These are phyloP conservation scores for Lamprotornis superbus DNA, from an alignment of 2,113 vertebrate species.

Conservation along the genomic window DNA sequence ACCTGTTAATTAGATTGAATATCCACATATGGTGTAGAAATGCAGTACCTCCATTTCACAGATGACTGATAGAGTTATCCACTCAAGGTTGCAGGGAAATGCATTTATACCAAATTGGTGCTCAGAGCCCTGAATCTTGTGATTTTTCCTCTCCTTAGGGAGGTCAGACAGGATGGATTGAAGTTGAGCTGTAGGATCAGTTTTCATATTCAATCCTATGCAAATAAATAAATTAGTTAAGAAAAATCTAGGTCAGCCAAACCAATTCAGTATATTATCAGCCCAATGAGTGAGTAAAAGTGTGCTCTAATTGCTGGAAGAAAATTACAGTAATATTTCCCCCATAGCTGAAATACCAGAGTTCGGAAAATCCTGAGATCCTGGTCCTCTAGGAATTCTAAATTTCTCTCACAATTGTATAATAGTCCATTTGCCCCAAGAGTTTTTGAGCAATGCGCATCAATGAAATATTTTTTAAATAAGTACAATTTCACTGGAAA, in stretches of 20 bases:
- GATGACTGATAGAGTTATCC: neutral
- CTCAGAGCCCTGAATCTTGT: neutral
- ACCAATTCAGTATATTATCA: neutral
- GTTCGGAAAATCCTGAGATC: neutral
- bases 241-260: neutral
- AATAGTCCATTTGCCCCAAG: accelerated
- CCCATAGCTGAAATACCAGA: accelerated
- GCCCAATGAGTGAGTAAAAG: neutral
- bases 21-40: neutral
- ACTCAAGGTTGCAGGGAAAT: neutral
- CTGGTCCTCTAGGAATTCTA: neutral
- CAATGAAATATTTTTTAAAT: neutral
- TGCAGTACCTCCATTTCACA: neutral
- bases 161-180: neutral
- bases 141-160: neutral
- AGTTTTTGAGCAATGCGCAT: neutral
- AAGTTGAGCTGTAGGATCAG: neutral
- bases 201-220: neutral
- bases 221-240: neutral
- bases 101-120: neutral
- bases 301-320: neutral
- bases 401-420: neutral
- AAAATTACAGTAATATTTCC: neutral
- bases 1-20: neutral
- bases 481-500: neutral